These are phyloP conservation scores for Rhea americana DNA, from an alignment of 2,113 vertebrate species.

Conservation along the genomic window DNA sequence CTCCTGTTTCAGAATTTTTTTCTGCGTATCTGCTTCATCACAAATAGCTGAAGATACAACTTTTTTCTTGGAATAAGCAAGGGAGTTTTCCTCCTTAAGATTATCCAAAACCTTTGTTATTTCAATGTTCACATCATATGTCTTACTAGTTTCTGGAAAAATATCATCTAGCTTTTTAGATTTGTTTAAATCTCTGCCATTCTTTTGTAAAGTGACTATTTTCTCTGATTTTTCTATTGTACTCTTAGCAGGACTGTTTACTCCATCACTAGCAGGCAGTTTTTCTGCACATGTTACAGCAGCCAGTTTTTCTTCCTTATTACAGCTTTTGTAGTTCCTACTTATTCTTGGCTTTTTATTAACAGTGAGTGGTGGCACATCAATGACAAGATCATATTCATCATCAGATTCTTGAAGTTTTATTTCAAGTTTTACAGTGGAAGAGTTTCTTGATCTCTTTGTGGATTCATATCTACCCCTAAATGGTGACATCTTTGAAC, in stretches of 20 bases:
- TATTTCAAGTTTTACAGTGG: constrained; percentile 11
- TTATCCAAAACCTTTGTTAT: background rate
- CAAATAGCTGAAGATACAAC: background rate
- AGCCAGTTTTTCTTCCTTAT: background rate
- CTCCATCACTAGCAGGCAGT: background rate
- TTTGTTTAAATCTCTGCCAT: background rate
- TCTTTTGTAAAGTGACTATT: background rate
- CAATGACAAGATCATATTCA: constrained; percentile 75
- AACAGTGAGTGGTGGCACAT: constrained; percentile 51
- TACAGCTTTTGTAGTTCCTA: background rate
- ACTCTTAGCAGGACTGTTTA: background rate
- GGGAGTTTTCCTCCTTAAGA: background rate
- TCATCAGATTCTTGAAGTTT: constrained; percentile 72
- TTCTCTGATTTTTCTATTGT: background rate
- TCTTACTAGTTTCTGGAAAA: background rate
- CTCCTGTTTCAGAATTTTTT: background rate
- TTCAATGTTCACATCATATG: background rate
- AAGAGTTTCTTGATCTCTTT: background rate
- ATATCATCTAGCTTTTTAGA: background rate
- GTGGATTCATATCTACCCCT: background rate
- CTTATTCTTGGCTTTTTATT: constrained; percentile 28
- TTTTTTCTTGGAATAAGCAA: background rate
- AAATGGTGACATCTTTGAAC: background rate
- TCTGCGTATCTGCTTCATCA: background rate
- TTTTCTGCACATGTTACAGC: background rate